Evolutionary conservation across 2,888 invertebrate species (phyloP).

Genomic region (Eupithecia exiguata): DNA sequence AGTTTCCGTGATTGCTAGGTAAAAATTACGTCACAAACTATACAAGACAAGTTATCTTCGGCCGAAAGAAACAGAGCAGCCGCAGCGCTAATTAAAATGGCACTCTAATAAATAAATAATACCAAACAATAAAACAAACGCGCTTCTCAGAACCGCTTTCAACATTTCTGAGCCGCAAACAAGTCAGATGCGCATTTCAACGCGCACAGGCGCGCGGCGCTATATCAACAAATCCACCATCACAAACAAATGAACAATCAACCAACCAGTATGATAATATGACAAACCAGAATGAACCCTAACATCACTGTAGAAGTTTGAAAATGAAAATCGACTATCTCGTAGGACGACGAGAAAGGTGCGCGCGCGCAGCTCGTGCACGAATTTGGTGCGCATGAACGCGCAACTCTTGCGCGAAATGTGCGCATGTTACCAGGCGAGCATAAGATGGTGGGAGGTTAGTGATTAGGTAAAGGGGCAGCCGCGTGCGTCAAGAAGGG

Average conservation of each 20-base stretch:
- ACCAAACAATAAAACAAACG: not conserved
- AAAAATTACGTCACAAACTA: too few relatives aligned
- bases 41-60: not conserved
- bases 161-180: not conserved
- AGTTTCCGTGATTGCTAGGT: too few relatives aligned
- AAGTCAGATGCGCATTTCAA: slow-evolving; percentile 8
- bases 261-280: not conserved
- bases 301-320: not conserved
- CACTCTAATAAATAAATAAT: not conserved
- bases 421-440: slow-evolving; percentile 79
- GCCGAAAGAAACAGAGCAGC: not conserved
- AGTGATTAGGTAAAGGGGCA: not conserved
- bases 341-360: slow-evolving; percentile 17
- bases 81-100: not conserved
- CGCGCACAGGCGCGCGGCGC: not conserved
- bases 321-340: not conserved
- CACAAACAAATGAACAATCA: not conserved
- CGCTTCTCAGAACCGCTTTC: not conserved
- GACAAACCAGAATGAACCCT: not conserved
- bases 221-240: not conserved
- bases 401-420: slow-evolving; percentile 80
- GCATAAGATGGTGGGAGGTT: slow-evolving; percentile 51
- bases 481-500: slow-evolving; percentile 28
- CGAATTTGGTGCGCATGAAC: slow-evolving; percentile 71
- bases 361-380: slow-evolving; percentile 71